phyloP scores from a whole-genome alignment of 2,797 vertebrate genomes.

The Hippopotamyrus pictus region DNA sequence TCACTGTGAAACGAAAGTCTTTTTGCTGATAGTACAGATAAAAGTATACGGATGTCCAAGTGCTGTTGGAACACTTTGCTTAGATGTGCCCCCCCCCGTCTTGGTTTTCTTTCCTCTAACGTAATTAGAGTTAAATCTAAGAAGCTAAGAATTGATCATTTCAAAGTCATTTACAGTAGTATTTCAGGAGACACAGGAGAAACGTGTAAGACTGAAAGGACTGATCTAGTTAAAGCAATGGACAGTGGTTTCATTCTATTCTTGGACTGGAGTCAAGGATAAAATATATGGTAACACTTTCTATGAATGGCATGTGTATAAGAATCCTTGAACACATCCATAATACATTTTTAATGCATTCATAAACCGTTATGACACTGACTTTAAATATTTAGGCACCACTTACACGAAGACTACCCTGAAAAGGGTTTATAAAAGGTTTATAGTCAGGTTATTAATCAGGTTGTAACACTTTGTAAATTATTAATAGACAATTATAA shows the following conservation, averaged over 20 bases:
- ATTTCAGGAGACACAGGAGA: not conserved
- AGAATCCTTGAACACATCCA: not conserved
- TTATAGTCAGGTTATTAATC: not conserved
- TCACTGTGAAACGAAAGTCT: not conserved
- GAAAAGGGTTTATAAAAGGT: not conserved
- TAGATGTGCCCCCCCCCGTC: not conserved
- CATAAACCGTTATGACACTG: not conserved
- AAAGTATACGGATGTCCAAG: slow-evolving; percentile 28
- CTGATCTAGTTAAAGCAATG: not conserved
- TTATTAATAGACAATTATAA: not conserved
- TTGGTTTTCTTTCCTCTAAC: slow-evolving; percentile 18
- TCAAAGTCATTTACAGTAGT: not conserved
- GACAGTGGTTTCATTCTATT: no score
- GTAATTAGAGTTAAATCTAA: slow-evolving; percentile 12
- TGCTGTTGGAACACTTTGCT: slow-evolving; percentile 17
- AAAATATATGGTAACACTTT: not conserved
- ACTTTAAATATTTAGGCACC: not conserved
- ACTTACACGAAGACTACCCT: not conserved
- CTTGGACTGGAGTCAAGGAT: not conserved
- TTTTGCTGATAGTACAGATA: slow-evolving; percentile 18
- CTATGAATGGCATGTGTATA: not conserved
- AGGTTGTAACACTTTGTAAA: not conserved
- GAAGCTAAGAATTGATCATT: not conserved
- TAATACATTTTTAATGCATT: not conserved
- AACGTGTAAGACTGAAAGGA: not conserved